phyloP scores from a whole-genome alignment of 2,113 vertebrate species.

The Calidris pygmaea region DNA sequence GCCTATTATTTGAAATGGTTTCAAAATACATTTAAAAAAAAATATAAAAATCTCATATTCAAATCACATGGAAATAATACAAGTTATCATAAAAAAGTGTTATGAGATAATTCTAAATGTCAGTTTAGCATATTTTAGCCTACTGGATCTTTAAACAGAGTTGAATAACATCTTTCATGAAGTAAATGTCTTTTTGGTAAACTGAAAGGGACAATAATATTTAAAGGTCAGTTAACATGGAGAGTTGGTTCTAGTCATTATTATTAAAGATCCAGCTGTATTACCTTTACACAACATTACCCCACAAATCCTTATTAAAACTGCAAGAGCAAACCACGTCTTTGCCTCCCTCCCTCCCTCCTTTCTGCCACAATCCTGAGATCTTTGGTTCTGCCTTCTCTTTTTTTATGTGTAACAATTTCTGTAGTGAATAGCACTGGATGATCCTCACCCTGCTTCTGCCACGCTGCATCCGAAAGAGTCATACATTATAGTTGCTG shows the following conservation, averaged over 20 bases:
- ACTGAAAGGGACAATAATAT: slow-evolving; percentile 70
- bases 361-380: not conserved
- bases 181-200: slow-evolving; percentile 73
- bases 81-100: slow-evolving; percentile 65
- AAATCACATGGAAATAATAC: slow-evolving; percentile 69
- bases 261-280: slow-evolving; percentile 61
- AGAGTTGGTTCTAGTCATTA: slow-evolving; percentile 61
- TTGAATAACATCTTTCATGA: slow-evolving; percentile 68
- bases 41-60: slow-evolving; percentile 39
- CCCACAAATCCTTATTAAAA: slow-evolving; percentile 53
- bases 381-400: slow-evolving; percentile 3
- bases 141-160: slow-evolving; percentile 68
- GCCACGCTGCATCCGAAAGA: not conserved
- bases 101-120: slow-evolving; percentile 78
- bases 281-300: slow-evolving; percentile 64
- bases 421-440: not conserved
- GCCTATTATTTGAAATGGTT: slow-evolving; percentile 68
- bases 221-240: slow-evolving; percentile 76
- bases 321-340: not conserved
- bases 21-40: slow-evolving; percentile 56
- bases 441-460: slow-evolving; percentile 29
- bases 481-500: slow-evolving; percentile 36
- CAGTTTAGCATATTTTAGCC: slow-evolving; percentile 75
- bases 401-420: slow-evolving; percentile 5
- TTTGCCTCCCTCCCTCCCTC: not conserved